These are phyloP conservation scores for Nemapogon koenigi DNA, from an alignment of 2,888 invertebrate species.

Conservation along the genomic window DNA sequence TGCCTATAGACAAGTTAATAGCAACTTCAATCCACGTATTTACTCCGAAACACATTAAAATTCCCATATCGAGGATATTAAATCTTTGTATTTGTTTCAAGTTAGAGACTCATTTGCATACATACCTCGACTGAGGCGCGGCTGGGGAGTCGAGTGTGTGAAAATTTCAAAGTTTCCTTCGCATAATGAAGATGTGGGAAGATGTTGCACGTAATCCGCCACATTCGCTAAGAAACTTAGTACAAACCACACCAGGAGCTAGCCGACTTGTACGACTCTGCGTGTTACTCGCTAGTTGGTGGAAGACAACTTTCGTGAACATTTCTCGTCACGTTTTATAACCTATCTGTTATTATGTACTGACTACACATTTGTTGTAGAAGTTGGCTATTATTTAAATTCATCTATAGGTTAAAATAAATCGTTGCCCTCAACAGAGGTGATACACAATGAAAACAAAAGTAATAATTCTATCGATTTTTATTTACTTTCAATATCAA, in stretches of 20 bases:
- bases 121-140: conserved; percentile 27
- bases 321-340: too few relatives aligned
- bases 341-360: too few relatives aligned
- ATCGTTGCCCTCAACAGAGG: too few relatives aligned
- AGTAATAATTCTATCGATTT: too few relatives aligned
- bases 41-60: conserved; percentile 1
- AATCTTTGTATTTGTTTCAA: conserved; percentile 41
- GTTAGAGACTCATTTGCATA: conserved; percentile 52
- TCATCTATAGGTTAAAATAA: too few relatives aligned
- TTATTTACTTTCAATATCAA: too few relatives aligned
- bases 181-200: conserved; percentile 57
- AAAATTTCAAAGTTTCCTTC: conserved; percentile 31
- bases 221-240: conserved; percentile 38
- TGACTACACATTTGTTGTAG: too few relatives aligned
- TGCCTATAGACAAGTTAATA: too few relatives aligned
- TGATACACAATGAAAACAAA: too few relatives aligned
- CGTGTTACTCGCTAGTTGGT: conserved; percentile 8
- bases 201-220: conserved; percentile 43
- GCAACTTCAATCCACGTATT: too few relatives aligned
- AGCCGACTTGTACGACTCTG: conserved; percentile 21
- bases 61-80: conserved; percentile 3
- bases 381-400: too few relatives aligned
- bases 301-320: conserved; percentile 8
- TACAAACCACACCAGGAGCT: conserved; percentile 32
- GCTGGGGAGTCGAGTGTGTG: conserved; percentile 1